Conservation (phyloP, 2,113 vertebrate species). For the Strix uralensis region DNA sequence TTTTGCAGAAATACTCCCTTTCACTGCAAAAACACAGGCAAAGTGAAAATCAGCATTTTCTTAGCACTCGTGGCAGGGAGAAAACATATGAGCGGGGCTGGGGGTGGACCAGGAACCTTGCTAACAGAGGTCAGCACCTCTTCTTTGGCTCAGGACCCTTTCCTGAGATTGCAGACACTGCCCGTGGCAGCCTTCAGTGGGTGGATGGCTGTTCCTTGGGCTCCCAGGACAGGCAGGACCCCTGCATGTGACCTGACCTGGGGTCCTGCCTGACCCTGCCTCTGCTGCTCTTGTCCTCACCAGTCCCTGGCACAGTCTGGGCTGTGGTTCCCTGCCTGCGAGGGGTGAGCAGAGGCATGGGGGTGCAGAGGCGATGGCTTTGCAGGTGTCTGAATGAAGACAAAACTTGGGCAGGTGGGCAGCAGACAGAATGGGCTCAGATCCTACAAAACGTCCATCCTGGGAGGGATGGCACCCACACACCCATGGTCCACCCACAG, state of each 20-base stretch:
- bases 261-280: not conserved
- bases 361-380: not conserved
- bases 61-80: not conserved
- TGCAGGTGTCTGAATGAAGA: not conserved
- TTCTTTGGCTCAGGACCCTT: not conserved
- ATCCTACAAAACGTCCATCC: not conserved
- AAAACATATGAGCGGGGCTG: not conserved
- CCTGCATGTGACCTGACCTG: not conserved
- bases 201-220: not conserved
- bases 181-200: not conserved
- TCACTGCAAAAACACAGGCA: not conserved
- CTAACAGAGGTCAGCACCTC: not conserved
- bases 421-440: not conserved
- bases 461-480: not conserved
- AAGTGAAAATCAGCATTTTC: not conserved
- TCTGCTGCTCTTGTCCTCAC: not conserved
- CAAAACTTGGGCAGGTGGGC: not conserved
- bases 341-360: not conserved
- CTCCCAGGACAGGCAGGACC: not conserved
- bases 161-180: not conserved
- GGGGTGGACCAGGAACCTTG: not conserved
- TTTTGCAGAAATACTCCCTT: not conserved
- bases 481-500: accelerated
- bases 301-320: not conserved
- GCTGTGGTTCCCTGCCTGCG: not conserved